Evolutionary conservation across 1,140 invertebrate genomes (phyloP).

Genomic region (Melanaphis sacchari): DNA sequence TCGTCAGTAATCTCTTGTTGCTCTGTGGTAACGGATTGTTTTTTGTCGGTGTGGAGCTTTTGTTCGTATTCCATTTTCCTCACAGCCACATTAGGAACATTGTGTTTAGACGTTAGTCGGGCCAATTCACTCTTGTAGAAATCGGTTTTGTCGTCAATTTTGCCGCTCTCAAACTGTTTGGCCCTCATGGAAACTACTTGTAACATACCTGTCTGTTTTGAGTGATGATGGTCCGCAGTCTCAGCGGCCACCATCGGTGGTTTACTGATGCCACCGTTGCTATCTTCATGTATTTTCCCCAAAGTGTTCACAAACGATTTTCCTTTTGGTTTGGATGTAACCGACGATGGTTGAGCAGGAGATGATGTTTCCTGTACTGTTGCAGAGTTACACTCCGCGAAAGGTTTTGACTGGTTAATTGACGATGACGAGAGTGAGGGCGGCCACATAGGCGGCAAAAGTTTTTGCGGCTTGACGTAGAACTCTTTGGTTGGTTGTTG

Average conservation of each 20-base stretch:
- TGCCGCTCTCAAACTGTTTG: conserved; percentile 75
- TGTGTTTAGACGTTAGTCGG: conserved; percentile 72
- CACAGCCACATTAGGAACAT: conserved; percentile 77
- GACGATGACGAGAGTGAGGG: conserved; percentile 64
- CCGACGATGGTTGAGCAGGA: background rate
- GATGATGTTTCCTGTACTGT: background rate
- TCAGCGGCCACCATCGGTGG: background rate
- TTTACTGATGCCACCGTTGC: background rate
- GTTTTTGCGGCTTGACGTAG: conserved; percentile 77
- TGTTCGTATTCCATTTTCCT: conserved; percentile 77
- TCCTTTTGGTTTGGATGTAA: background rate
- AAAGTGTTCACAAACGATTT: conserved; percentile 56
- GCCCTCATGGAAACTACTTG: conserved; percentile 76
- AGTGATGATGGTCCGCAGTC: background rate
- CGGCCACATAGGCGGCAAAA: conserved; percentile 77
- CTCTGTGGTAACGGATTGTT: conserved; percentile 49
- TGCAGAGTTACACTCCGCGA: background rate
- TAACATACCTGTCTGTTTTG: conserved; percentile 59
- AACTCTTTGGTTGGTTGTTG: conserved; percentile 70
- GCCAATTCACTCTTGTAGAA: conserved; percentile 78
- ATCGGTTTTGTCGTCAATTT: conserved; percentile 70
- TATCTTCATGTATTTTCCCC: conserved; percentile 59
- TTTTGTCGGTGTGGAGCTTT: conserved; percentile 64
- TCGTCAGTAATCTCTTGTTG: conserved; percentile 63
- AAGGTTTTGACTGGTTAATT: background rate